Conservation (phyloP, 2,888 invertebrate species). For the Adela reaumurella region DNA sequence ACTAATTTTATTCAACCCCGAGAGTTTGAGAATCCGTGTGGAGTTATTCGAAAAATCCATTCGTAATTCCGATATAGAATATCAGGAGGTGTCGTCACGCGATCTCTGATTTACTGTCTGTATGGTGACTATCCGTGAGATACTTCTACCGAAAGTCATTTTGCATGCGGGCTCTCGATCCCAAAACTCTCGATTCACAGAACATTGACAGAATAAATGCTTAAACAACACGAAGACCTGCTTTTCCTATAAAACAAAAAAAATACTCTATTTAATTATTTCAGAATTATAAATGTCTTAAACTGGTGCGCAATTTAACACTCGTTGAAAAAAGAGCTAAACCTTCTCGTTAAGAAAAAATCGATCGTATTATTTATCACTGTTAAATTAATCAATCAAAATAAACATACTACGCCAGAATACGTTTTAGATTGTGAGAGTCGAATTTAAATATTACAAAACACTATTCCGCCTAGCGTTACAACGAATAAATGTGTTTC, state of each 20-base stretch:
- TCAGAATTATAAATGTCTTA: too few relatives aligned
- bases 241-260: too few relatives aligned
- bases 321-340: too few relatives aligned
- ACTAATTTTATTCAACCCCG: slow-evolving; percentile 19
- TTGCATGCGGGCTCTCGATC: neutral
- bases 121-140: neutral
- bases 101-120: slow-evolving; percentile 10
- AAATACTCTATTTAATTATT: too few relatives aligned
- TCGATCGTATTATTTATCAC: too few relatives aligned
- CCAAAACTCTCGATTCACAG: too few relatives aligned
- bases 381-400: too few relatives aligned
- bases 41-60: slow-evolving; percentile 11
- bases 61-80: slow-evolving; percentile 13
- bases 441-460: neutral
- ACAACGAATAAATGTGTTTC: neutral
- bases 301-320: too few relatives aligned
- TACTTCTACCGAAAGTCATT: neutral
- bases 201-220: slow-evolving; percentile 3
- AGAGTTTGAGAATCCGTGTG: slow-evolving; percentile 24
- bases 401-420: too few relatives aligned
- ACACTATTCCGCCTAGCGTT: neutral
- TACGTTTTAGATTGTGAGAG: too few relatives aligned
- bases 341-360: too few relatives aligned
- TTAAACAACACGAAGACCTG: too few relatives aligned
- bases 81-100: slow-evolving; percentile 20